Evolutionary conservation across 2,888 invertebrate species (phyloP), one percentile per base, ranked within the genome.

Genomic region (Agapostemon virescens): DNA sequence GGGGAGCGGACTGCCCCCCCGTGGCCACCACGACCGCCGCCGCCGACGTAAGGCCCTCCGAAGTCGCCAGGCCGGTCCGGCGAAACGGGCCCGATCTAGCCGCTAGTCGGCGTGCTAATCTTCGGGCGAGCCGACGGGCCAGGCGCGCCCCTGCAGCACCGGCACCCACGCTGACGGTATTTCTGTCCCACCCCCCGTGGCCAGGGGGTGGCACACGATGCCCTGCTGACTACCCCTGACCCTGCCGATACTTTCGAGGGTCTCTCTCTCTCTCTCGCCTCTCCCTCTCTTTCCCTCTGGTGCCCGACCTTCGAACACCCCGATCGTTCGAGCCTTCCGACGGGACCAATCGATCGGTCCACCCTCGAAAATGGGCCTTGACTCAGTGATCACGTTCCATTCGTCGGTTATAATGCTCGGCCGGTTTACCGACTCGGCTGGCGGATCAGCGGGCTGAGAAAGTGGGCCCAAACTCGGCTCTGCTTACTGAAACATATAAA

Each of bases 141-240:
- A 93, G 94, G 94, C 95, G 95, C 94, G 94, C 95, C 94, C 95
- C 94, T 93, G 94, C 94, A 94, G 94, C 94, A 94, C 94, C 94
- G 94, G 91, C 94, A 94, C 93, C 94, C 95, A 94, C 95, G 93
- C 94, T 95, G 90, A 94, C 91, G 89, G 88, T 90, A 89, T 86
- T 84, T 91, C 88, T 89, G 91, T 90, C 91, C 90, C 92, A 92
- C 91, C 94, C 93, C 94, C 94, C 93, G 93, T 90, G 93, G 93
- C 92, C 93, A 94, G 94, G 94, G 94, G 95, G 94, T 91, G 95
- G 95, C 93, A 88, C 89, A 80, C 82, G 63, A 49, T 82, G 75
- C 71, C 26, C 79, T 77, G 72, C 75, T 75, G 71, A 79, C 77
- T 70, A 74, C 68, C 67, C 67, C 49, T 72, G 33, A 58, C 69